Evolutionary conservation across 2,797 vertebrate genomes (phyloP), one percentile per base, ranked within the genome.

Genomic region (Synaphobranchus kaupii): DNA sequence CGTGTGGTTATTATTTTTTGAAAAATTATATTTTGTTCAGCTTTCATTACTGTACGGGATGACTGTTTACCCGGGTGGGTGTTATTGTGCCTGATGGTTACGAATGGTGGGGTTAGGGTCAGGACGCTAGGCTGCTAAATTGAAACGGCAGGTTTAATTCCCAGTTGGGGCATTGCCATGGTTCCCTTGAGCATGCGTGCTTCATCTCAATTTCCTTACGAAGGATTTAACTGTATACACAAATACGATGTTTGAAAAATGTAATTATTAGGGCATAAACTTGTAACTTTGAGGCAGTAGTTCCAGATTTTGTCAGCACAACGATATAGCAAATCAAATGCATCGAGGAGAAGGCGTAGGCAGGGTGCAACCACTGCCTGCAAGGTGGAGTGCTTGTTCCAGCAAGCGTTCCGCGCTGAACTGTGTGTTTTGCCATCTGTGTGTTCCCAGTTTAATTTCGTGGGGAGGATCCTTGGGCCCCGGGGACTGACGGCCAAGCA

Each of bases 401-500:
- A 17, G 17, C 1, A 8, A 44, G 13, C 20, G 44, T 12, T 47
- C 31, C 3, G 13, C 13, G 31, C 71, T 76, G 31, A 76, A 76
- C 8, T 17, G 31, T 76, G 15, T 17, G 12, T 17, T 52, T 56
- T 28, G 71, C 56, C 52, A 25, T 81, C 44, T 76, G 17, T 84
- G 31, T 39, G 68, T 81, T 87, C 68, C 39, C 91, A 98, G 97
- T 99, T 99, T 93, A 99, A 99, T 96, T 99, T 99, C 90, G 99
- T 99, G 87, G 99, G 98, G 92, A 96, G 99, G 95, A 99, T 99
- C 95, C 97, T 99, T 93, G 99, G 99, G 89, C 99, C 99, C 22
- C 97, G 99, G 91, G 99, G 99, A 92, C 96, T 99, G 92, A 99
- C 99, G 63, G 99, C 99, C 87, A 99, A 99, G 92, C 98, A 99